Base-by-base conservation (phyloP, 2,113 vertebrate species). In the Sorex araneus region DNA sequence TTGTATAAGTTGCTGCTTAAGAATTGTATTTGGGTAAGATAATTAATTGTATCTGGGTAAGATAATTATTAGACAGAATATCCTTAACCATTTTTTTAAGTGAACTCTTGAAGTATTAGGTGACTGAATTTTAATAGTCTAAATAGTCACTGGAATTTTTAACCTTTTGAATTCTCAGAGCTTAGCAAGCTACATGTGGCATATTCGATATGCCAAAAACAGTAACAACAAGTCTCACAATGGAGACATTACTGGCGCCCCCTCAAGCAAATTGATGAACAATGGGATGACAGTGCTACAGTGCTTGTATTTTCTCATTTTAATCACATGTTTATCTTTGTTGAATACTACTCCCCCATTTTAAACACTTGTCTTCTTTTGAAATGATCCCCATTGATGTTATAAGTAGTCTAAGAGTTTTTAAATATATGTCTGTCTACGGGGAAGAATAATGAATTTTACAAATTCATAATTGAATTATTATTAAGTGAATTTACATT, bases 1-100 rank as follows among this genome's bases (percentile, higher is more conserved):
- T 93, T 93, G 70, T 91, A 90, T 77, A 95, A 74, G 10, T 71
- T 79, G 2, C 43, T 43, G 45, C 75, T 90, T 85, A 90, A 69
- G 18, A 89, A 47, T 50, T 13, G 19, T 30, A n/a, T 40, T 60
- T 67, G 6, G 18, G 25, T 87, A 87, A 86, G 40, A 40, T 40
- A 40, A 40, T 40, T 40, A 89, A 47, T 50, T 13, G 15, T 30
- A n/a, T 40, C 66, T 67, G 6, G 18, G 25, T 87, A 87, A 40
- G 79, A 60, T 75, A 70, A 69, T 84, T 64, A 13, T 89, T 78
- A 94, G 30, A 1, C 11, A 87, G 73, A 81, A 77, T 47, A 45
- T 74, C 43, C 43, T 84, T 90, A 64, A 76, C 4, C 76, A 76
- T 82, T 82, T 23, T 77, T 70, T 77, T 71, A 28, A 54, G 92